Percentiles rank a stretch among this genome's conserved stretches.
Conservation (phyloP, 2,797 vertebrate species). For the Macropodus opercularis region DNA sequence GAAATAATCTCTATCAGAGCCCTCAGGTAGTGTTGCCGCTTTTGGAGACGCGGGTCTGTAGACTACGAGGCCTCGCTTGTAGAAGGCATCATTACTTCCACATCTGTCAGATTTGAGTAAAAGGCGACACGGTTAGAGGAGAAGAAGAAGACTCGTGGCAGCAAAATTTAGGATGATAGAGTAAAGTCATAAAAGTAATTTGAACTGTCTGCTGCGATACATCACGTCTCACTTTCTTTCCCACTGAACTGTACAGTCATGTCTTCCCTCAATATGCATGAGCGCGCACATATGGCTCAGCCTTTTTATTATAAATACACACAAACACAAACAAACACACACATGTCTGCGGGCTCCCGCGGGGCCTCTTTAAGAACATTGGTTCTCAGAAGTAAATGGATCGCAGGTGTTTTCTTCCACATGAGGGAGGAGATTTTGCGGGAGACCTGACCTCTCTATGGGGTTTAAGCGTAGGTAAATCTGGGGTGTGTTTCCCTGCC, state of each 20-base stretch:
- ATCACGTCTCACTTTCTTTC: constrained; percentile 42
- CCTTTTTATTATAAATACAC: constrained; percentile 45
- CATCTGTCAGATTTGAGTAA: constrained; percentile 78
- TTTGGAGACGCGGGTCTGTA: constrained; percentile 54
- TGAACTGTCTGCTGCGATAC: constrained; percentile 63
- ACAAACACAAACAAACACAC: constrained; percentile 59
- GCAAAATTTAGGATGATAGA: constrained; percentile 73
- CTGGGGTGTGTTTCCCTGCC: constrained; percentile 44
- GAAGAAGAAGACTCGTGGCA: constrained; percentile 35
- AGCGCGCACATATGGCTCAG: constrained; percentile 25
- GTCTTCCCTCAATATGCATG: constrained; percentile 15
- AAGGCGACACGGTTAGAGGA: constrained; percentile 67
- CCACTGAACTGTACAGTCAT: constrained; percentile 33
- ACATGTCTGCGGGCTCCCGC: constrained; percentile 47
- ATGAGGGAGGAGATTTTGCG: constrained; percentile 48
- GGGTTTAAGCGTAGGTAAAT: constrained; percentile 75
- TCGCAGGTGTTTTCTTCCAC: constrained; percentile 67
- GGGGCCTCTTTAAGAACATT: constrained; percentile 63
- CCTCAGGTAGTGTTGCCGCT: constrained; percentile 63
- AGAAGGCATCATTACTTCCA: constrained; percentile 73
- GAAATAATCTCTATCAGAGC: constrained; percentile 76
- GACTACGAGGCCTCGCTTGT: constrained; percentile 58
- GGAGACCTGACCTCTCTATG: constrained; percentile 63
- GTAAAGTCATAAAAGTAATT: constrained; percentile 75
- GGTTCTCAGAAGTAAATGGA: constrained; percentile 65